Percentiles rank a stretch among this genome's conserved stretches.
phyloP scores from a whole-genome alignment of 2,113 vertebrate species.

The Rana temporaria region DNA sequence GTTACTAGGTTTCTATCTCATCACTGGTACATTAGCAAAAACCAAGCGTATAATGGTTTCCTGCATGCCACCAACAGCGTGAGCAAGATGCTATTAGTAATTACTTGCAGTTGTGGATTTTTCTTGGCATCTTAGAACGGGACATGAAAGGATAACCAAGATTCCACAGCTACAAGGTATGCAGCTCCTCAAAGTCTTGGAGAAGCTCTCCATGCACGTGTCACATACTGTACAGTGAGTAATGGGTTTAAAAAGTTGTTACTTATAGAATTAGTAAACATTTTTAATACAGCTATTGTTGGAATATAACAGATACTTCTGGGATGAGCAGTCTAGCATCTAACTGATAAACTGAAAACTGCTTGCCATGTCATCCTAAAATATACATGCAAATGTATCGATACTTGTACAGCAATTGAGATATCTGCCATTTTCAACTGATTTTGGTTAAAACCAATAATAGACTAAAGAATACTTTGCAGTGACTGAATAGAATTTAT shows the following conservation, averaged over 20 bases:
- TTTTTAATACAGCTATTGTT: no score
- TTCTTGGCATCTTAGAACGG: neutral
- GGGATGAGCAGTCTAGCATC: no score
- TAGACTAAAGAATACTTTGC: no score
- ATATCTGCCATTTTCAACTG: no score
- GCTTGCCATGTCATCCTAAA: no score
- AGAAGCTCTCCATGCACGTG: neutral
- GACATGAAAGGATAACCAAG: slow-evolving; percentile 11
- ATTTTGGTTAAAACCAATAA: no score
- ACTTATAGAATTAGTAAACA: neutral
- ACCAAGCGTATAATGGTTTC: neutral
- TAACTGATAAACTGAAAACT: no score
- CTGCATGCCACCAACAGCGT: neutral
- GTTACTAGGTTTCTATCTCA: neutral
- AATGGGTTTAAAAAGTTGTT: neutral
- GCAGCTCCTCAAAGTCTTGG: slow-evolving; percentile 2
- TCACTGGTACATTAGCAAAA: neutral
- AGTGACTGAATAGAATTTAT: no score
- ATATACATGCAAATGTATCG: no score
- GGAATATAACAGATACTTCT: no score
- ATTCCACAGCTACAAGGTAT: neutral
- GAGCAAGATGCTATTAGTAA: neutral
- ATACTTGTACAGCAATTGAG: no score
- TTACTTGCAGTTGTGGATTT: slow-evolving; percentile 27
- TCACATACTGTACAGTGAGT: neutral